Evolutionary conservation across 2,888 invertebrate species (phyloP), one percentile per base, ranked within the genome.

Genomic region (Leucoma salicis): DNA sequence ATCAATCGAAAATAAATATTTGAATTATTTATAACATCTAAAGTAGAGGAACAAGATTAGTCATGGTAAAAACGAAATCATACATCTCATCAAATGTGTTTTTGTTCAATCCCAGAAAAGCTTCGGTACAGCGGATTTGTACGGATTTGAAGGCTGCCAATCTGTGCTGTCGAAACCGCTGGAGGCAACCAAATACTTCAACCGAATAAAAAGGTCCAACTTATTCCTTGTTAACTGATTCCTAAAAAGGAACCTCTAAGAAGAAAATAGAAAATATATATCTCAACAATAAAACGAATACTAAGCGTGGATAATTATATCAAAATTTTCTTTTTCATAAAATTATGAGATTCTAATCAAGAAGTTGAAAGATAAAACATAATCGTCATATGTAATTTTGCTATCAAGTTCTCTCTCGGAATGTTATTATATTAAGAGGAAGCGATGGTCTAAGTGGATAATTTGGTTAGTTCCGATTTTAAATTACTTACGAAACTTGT

Each of bases 101-200:
- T 74, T 76, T 80, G 80, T 78, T 77, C 59, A 62, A 57, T 41
- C 49, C 60, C 52, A 49, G 58, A 59, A 63, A 70, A 63, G 72
- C 66, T 72, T 68, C 57, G 63, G 68, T 67, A 66, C 58, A 63
- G 57, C 56, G 80, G 83, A 85, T 86, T 86, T 84, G 74, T 75
- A 56, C 62, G 82, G 84, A 85, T 86, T 85, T 84, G 67, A 70
- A 65, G 66, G 73, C 74, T 77, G 72, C 80, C 82, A 83, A 85
- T 85, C 78, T 82, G 69, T 66, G 62, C 62, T 63, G 56, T 58
- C 69, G 66, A 70, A 73, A 75, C 70, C 74, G 74, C 78, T 74
- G 59, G 66, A 60, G 76, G 82, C 77, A 61, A 70, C 72, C 66
- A 70, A 77, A 78, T 81, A 74, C 76, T 78, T 75, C 69, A 69